A percentile compares a stretch with the other conserved stretches of the same genome.
Evolutionary conservation across 2,888 invertebrate genomes (phyloP).

Genomic region (Hesperia comma): DNA sequence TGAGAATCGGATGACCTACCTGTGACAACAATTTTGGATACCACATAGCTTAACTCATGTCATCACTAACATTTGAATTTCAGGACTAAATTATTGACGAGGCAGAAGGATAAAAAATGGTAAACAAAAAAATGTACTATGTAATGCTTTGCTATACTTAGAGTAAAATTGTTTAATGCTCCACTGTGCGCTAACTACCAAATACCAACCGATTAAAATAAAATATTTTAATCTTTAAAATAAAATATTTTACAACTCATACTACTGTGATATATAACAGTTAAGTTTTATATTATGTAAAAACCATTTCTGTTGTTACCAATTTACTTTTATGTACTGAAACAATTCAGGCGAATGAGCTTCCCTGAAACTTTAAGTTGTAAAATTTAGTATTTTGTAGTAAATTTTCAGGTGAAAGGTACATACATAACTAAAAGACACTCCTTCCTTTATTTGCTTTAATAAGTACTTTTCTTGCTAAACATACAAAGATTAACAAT

Average conservation of each 20-base stretch:
- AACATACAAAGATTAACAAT: slow-evolving; percentile 16
- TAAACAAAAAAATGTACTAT: slow-evolving; percentile 78
- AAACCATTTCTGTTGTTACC: too few relatives aligned
- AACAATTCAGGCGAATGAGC: too few relatives aligned
- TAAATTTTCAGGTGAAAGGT: neutral
- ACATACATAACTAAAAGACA: neutral
- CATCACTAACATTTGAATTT: slow-evolving; percentile 85
- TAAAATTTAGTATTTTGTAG: too few relatives aligned
- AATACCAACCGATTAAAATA: too few relatives aligned
- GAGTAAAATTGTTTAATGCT: slow-evolving; percentile 59
- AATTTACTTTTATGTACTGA: too few relatives aligned
- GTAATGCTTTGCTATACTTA: slow-evolving; percentile 68
- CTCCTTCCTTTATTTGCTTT: slow-evolving; percentile 9
- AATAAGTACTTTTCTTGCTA: slow-evolving; percentile 8
- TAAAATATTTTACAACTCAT: too few relatives aligned
- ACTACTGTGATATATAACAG: too few relatives aligned
- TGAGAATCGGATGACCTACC: slow-evolving; percentile 26
- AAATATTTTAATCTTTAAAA: neutral
- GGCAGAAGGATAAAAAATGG: slow-evolving; percentile 93
- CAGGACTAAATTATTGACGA: slow-evolving; percentile 94
- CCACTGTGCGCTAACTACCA: slow-evolving; percentile 34
- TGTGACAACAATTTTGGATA: slow-evolving; percentile 41
- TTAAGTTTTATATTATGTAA: too few relatives aligned
- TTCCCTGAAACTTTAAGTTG: too few relatives aligned
- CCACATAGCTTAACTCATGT: slow-evolving; percentile 65